Evolutionary conservation across 2,888 invertebrate genomes (phyloP).

Genomic region (Diloba caeruleocephala): DNA sequence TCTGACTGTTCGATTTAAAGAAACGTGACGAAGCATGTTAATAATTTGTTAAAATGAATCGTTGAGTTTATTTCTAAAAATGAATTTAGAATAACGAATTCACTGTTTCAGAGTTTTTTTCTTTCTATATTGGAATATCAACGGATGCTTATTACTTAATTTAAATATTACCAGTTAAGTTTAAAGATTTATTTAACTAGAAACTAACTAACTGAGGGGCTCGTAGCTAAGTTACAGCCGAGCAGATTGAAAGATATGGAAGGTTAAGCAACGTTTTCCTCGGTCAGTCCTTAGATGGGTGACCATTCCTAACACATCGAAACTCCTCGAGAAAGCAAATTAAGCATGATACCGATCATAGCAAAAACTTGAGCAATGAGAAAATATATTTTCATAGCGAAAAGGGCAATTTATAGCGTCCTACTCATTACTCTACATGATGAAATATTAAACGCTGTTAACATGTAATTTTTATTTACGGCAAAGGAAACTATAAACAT

Average conservation of each 20-base stretch:
- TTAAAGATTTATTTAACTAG: no score
- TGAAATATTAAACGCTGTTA: constrained; percentile 30
- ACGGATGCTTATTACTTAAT: no score
- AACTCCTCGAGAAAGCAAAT: constrained; percentile 20
- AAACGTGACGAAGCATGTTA: constrained; percentile 39
- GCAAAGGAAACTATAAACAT: constrained; percentile 40
- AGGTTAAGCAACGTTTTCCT: no score
- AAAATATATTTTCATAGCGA: constrained; percentile 34
- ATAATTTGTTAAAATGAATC: constrained; percentile 36
- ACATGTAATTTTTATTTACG: constrained; percentile 28
- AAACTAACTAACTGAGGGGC: no score
- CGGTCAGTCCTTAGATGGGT: no score
- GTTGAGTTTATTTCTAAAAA: constrained; percentile 19
- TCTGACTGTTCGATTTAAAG: constrained; percentile 32
- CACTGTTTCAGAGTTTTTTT: constrained; percentile 11
- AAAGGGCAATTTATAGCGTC: constrained; percentile 40
- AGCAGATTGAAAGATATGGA: no score
- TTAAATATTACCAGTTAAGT: no score
- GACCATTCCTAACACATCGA: neutral
- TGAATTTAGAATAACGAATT: constrained; percentile 4
- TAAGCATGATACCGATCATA: constrained; percentile 18
- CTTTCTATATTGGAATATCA: no score
- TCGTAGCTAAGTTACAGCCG: no score
- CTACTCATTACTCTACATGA: constrained; percentile 33
- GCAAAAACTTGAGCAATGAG: constrained; percentile 23